These are phyloP conservation scores for Ylistrum balloti DNA, from an alignment of 1,140 invertebrate species.

Conservation along the genomic window DNA sequence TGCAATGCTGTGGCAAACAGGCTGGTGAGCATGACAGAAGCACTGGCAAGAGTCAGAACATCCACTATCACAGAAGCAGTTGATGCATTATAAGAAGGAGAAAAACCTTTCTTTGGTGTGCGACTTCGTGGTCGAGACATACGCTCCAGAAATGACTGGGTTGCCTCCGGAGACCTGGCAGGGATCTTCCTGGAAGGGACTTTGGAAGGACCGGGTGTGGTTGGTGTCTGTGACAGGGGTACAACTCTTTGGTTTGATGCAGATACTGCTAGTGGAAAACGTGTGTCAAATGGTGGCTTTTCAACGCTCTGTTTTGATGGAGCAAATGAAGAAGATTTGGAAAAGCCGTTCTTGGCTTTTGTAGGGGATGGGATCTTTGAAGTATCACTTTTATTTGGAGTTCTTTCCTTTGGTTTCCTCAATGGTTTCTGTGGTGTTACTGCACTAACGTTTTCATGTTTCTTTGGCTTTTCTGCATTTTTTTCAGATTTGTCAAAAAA, in stretches of 20 bases:
- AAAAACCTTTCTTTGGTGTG: constrained; percentile 15
- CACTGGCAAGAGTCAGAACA: not conserved
- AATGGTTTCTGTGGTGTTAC: not conserved
- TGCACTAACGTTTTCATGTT: not conserved
- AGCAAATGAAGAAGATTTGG: not conserved
- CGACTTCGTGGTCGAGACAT: not conserved
- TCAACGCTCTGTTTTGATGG: not conserved
- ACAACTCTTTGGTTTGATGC: not conserved
- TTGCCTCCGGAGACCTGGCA: not conserved
- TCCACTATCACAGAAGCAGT: not conserved
- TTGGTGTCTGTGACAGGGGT: constrained; percentile 1
- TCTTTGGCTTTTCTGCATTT: not conserved
- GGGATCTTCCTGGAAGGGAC: not conserved
- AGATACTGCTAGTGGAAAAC: not conserved
- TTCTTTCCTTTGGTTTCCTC: not conserved
- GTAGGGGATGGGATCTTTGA: not conserved
- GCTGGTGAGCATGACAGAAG: constrained; percentile 13
- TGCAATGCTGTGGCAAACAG: constrained; percentile 7
- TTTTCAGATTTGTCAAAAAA: not conserved
- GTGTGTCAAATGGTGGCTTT: not conserved
- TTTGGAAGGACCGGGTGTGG: not conserved
- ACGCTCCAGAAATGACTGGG: not conserved
- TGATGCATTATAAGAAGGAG: constrained; percentile 5
- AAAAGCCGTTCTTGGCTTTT: not conserved
- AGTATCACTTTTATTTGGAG: not conserved